Percentiles rank a stretch among this genome's conserved stretches.
Conservation (phyloP, 1,140 invertebrate genomes). For the Neodiprion lecontei region DNA sequence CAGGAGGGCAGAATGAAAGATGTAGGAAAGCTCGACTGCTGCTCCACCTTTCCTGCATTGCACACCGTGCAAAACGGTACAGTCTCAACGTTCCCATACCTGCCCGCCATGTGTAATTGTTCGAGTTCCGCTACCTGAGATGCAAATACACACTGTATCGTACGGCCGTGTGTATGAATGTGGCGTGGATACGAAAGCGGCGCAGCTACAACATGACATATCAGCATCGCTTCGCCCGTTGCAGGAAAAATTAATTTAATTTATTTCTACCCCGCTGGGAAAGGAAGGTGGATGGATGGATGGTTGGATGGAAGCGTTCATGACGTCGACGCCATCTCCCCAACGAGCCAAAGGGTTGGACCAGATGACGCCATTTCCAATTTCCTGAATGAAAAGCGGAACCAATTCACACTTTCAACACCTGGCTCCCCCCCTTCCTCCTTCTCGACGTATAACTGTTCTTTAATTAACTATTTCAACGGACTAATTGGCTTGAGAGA, state of each 20-base stretch:
- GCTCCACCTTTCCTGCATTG: neutral
- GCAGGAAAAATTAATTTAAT: slow-evolving; percentile 33
- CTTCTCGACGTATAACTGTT: slow-evolving; percentile 6
- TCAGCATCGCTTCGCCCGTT: slow-evolving; percentile 6
- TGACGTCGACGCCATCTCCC: slow-evolving; percentile 24
- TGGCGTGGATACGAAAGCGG: slow-evolving; percentile 9
- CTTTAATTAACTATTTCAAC: slow-evolving; percentile 7
- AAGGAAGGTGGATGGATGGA: neutral
- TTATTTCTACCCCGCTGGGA: slow-evolving; percentile 47
- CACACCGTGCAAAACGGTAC: neutral
- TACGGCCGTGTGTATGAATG: slow-evolving; percentile 1
- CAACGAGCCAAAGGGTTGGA: slow-evolving; percentile 46
- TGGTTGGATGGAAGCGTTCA: neutral
- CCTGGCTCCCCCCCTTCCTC: slow-evolving; percentile 38
- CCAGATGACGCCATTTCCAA: slow-evolving; percentile 57
- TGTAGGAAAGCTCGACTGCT: neutral
- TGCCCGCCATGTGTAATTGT: slow-evolving; percentile 15
- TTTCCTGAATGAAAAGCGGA: slow-evolving; percentile 52
- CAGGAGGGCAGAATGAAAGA: neutral
- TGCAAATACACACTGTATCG: slow-evolving; percentile 37
- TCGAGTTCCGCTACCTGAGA: slow-evolving; percentile 31
- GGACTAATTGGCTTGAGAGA: neutral
- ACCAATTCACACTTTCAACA: slow-evolving; percentile 50
- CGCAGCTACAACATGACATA: slow-evolving; percentile 38
- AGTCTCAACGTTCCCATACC: neutral